A percentile compares a stretch with the other conserved stretches of the same genome.
Conservation (phyloP, 2,888 invertebrate species). For the Latheticus oryzae region DNA sequence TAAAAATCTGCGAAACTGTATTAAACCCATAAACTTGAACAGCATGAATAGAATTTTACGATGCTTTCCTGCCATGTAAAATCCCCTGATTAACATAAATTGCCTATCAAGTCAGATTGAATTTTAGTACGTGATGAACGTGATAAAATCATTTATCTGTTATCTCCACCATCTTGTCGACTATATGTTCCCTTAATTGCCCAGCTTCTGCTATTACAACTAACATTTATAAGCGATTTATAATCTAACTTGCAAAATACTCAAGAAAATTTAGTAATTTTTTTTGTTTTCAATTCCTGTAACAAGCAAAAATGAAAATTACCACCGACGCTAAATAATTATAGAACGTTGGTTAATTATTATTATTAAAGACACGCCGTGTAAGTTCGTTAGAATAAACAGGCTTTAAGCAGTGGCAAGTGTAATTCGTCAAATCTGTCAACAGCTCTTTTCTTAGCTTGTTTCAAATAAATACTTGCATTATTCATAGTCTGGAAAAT, state of each 20-base stretch:
- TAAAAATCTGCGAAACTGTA: too few relatives aligned
- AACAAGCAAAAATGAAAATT: constrained; percentile 9
- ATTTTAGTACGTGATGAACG: constrained; percentile 20
- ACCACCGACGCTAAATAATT: constrained; percentile 20
- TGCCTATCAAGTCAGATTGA: neutral
- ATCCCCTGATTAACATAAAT: constrained; percentile 25
- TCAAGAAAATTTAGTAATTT: neutral
- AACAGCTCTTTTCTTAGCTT: constrained; percentile 21
- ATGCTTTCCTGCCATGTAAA: constrained; percentile 15
- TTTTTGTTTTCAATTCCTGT: too few relatives aligned
- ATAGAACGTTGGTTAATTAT: constrained; percentile 17
- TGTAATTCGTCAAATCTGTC: constrained; percentile 33
- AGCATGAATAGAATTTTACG: constrained; percentile 14
- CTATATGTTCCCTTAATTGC: constrained; percentile 12
- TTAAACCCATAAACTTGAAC: neutral
- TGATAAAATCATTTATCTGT: constrained; percentile 13
- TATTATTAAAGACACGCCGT: constrained; percentile 10
- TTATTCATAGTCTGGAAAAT: constrained; percentile 28
- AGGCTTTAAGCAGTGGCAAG: constrained; percentile 28
- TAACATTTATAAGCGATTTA: constrained; percentile 22
- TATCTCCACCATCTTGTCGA: constrained; percentile 18
- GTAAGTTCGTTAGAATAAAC: constrained; percentile 23
- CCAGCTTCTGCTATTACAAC: constrained; percentile 14
- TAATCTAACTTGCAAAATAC: constrained; percentile 7
- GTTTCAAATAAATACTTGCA: constrained; percentile 29